Percentiles rank a stretch among this genome's conserved stretches.
These are phyloP conservation scores for Melanotaenia pygmaea DNA, from an alignment of 2,797 vertebrate species.

Conservation along the genomic window DNA sequence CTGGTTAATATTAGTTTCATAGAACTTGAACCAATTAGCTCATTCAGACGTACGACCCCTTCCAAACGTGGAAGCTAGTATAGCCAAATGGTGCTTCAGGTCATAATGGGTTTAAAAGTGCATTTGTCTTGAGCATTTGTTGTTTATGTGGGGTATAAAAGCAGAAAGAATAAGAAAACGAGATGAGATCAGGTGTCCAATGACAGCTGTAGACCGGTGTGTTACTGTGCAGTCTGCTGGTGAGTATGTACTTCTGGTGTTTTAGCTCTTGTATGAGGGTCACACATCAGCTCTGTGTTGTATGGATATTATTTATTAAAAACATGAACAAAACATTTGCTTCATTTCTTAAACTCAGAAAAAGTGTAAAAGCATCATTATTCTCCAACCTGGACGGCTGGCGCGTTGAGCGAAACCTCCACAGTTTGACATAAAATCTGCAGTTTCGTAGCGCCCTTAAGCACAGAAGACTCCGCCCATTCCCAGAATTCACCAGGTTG, in stretches of 20 bases:
- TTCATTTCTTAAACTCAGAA: neutral
- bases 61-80: neutral
- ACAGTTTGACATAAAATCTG: conserved; percentile 81
- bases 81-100: neutral
- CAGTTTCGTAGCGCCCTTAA: conserved; percentile 78
- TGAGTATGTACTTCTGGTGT: neutral
- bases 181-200: neutral
- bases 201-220: neutral
- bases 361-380: neutral
- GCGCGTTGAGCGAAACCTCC: conserved; percentile 80
- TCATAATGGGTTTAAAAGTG: neutral
- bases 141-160: neutral
- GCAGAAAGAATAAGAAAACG: too few relatives aligned
- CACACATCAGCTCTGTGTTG: neutral
- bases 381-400: conserved; percentile 81
- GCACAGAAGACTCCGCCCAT: conserved; percentile 82
- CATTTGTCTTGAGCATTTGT: neutral
- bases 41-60: too few relatives aligned
- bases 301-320: neutral
- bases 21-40: too few relatives aligned
- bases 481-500: conserved; percentile 85
- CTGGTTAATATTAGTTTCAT: neutral
- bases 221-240: neutral
- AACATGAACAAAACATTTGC: neutral
- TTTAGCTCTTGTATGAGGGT: neutral